Base-by-base conservation (phyloP, 2,797 vertebrate genomes). In the Myripristis murdjan region DNA sequence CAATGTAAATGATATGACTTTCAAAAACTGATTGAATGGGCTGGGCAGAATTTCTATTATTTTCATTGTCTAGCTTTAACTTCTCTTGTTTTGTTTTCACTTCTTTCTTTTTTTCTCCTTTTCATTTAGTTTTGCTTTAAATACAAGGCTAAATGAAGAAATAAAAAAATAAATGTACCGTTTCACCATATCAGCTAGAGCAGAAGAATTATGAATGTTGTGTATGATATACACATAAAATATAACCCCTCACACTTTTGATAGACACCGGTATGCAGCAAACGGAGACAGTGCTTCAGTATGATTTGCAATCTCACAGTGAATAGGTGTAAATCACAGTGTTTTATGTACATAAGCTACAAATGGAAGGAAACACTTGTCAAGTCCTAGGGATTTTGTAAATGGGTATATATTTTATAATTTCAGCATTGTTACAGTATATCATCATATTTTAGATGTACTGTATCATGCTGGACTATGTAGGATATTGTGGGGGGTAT, bases 381-480 rank as follows among this genome's bases (percentile, higher is more conserved):
- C 64, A 65, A 75, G 74, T 84, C 81, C 79, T 83, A 89, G 66
- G 61, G 66, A 73, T 89, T 91, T 92, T 85, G 59, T 87, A 84
- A 81, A 75, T 76, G 88, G 87, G 78, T 81, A 84, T 87, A 91
- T 92, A 90, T 92, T 90, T 92, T 91, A 79, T 90, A 89, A 89
- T 82, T 87, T 90, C 87, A 81, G 71, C 84, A 85, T 87, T 75
- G 81, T 83, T 83, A 83, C 54, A 82, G 65, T 85, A 85, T 84
- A 79, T 88, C 74, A 87, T 71, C 77, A 53, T 87, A 88, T 83
- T 85, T 79, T 85, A 83, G 74, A 87, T 81, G 76, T 79, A 79
- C 84, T 86, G 82, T 89, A 88, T 88, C 79, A 91, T 85, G 79
- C 75, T 89, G 85, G 84, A 85, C 75, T 77, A 77, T 87, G 76